phyloP scores from a whole-genome alignment of 2,113 vertebrate genomes.

The Catharus minimus region DNA sequence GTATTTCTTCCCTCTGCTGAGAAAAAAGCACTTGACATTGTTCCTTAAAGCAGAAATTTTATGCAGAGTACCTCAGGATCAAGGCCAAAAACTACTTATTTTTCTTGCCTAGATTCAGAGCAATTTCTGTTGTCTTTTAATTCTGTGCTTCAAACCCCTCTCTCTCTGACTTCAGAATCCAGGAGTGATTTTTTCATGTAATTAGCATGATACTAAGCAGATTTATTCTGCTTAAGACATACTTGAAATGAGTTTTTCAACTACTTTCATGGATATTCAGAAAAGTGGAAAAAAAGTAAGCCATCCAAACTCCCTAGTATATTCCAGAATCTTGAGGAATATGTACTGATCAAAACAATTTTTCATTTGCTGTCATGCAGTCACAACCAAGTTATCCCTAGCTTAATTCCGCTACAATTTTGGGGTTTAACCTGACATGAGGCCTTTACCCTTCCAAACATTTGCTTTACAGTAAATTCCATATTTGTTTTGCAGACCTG shows the following conservation, averaged over 20 bases:
- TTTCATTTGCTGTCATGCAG: rapidly evolving
- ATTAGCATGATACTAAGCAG: neutral
- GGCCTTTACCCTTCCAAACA: neutral
- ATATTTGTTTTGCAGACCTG: rapidly evolving
- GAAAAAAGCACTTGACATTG: neutral
- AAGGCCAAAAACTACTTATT: neutral
- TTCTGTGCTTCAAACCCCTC: neutral
- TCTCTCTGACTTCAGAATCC: neutral
- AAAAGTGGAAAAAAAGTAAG: neutral
- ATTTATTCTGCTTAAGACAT: neutral
- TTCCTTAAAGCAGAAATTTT: neutral
- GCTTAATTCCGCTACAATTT: neutral
- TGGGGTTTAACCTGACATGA: neutral
- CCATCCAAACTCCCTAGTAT: neutral
- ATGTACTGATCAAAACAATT: neutral
- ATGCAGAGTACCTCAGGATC: neutral
- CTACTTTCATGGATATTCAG: neutral
- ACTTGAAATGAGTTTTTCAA: neutral
- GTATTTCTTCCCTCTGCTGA: neutral
- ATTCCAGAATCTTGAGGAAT: neutral
- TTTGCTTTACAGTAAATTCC: neutral
- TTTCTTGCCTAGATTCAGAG: neutral
- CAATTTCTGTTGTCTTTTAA: neutral
- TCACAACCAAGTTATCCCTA: neutral
- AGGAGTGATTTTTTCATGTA: neutral